phyloP scores from a whole-genome alignment of 2,888 invertebrate species.

The Tetramorium bicarinatum region DNA sequence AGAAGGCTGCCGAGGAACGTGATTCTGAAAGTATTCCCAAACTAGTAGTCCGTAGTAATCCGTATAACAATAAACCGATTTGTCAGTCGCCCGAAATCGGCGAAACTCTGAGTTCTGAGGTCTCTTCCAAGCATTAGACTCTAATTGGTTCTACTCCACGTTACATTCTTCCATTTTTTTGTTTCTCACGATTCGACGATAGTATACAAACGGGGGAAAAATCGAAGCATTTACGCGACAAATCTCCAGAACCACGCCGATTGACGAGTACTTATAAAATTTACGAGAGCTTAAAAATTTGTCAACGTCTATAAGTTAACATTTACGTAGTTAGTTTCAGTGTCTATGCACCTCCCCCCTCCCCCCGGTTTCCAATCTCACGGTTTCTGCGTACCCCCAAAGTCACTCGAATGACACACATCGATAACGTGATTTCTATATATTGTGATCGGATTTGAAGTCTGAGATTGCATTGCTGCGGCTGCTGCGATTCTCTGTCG shows the following conservation, averaged over 20 bases:
- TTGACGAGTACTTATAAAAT: constrained; percentile 55
- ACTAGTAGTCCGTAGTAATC: constrained; percentile 26
- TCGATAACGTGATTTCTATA: constrained; percentile 29
- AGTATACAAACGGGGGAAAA: constrained; percentile 35
- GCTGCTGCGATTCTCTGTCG: constrained; percentile 7
- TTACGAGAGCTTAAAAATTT: constrained; percentile 56
- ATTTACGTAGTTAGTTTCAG: constrained; percentile 46
- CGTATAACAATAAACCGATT: constrained; percentile 35
- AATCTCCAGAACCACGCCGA: constrained; percentile 65
- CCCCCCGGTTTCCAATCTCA: constrained; percentile 20
- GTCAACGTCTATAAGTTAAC: constrained; percentile 54
- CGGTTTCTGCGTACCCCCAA: constrained; percentile 14
- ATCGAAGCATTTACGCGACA: constrained; percentile 47
- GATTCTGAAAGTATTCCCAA: constrained; percentile 64
- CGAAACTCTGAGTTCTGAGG: constrained; percentile 9
- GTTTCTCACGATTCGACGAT: neutral
- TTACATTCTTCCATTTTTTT: neutral
- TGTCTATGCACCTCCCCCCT: neutral
- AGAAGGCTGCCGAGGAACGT: constrained; percentile 58
- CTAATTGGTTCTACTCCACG: constrained; percentile 38
- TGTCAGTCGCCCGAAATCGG: constrained; percentile 21
- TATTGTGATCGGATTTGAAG: constrained; percentile 36
- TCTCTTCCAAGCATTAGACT: constrained; percentile 16
- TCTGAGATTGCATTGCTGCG: constrained; percentile 35
- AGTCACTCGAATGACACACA: constrained; percentile 39